Percentiles rank a stretch among this genome's conserved stretches.
Evolutionary conservation across 2,888 invertebrate genomes (phyloP).

Genomic region (Rhagium mordax): DNA sequence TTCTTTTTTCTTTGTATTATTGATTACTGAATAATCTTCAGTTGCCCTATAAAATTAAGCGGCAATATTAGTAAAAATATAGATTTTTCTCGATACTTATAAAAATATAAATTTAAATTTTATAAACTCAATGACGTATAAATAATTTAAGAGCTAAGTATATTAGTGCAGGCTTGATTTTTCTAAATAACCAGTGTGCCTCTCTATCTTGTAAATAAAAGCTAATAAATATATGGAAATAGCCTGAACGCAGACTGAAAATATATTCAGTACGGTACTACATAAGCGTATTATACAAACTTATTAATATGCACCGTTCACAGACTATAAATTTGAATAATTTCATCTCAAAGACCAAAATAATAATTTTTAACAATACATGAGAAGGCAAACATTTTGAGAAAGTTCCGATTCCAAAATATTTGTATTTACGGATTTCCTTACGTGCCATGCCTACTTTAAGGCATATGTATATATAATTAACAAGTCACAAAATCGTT

Average conservation of each 20-base stretch:
- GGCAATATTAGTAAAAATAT: slow-evolving; percentile 24
- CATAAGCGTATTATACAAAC: slow-evolving; percentile 28
- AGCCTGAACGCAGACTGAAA: slow-evolving; percentile 17
- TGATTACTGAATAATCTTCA: slow-evolving; percentile 14
- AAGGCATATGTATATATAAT: background rate
- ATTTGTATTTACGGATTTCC: background rate
- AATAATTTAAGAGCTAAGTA: slow-evolving; percentile 28
- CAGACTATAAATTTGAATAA: background rate
- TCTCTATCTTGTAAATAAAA: slow-evolving; percentile 25
- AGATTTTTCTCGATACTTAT: slow-evolving; percentile 22
- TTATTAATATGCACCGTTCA: slow-evolving; percentile 9
- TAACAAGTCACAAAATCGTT: background rate
- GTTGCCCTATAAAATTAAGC: slow-evolving; percentile 24
- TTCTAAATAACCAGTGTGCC: slow-evolving; percentile 22
- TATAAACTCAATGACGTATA: slow-evolving; percentile 23
- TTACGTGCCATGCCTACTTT: background rate
- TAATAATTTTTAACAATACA: background rate
- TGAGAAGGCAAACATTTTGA: background rate
- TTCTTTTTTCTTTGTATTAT: slow-evolving; percentile 8
- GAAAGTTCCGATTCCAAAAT: background rate
- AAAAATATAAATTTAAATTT: slow-evolving; percentile 31
- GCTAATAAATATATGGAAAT: slow-evolving; percentile 31
- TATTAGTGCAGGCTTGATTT: slow-evolving; percentile 24
- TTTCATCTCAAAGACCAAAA: background rate
- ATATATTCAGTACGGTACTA: slow-evolving; percentile 27